Conservation (phyloP, 2,113 vertebrate species). For the Sula dactylatra region DNA sequence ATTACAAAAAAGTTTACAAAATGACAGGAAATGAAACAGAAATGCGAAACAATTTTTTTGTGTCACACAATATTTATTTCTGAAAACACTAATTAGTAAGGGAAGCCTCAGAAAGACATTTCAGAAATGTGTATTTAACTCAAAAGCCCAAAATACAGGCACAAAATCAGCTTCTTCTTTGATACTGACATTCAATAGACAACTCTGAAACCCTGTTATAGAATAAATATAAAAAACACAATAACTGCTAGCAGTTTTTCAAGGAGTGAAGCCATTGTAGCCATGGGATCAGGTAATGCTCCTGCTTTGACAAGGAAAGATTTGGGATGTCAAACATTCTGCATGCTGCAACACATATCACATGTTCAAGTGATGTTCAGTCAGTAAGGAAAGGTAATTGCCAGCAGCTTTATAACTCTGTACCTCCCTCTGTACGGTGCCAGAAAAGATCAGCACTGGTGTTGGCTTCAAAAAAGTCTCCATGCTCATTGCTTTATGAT, state of each 20-base stretch:
- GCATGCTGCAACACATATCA: neutral
- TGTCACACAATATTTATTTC: constrained; percentile 9
- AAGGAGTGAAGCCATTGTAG: neutral
- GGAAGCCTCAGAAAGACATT: neutral
- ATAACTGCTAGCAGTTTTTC: neutral
- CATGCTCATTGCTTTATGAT: neutral
- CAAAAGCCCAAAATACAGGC: neutral
- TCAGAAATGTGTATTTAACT: neutral
- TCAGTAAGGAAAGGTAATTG: neutral
- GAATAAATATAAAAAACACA: neutral
- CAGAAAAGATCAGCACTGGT: neutral
- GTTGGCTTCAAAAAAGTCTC: neutral
- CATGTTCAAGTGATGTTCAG: neutral
- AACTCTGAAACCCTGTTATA: neutral
- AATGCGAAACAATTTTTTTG: neutral
- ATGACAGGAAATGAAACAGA: neutral
- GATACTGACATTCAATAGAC: neutral
- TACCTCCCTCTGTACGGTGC: neutral
- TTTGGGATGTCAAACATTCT: neutral
- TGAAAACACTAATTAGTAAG: constrained; percentile 4
- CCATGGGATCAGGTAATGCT: neutral
- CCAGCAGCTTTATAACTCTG: neutral
- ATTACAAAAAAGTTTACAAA: neutral
- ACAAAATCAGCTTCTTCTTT: neutral
- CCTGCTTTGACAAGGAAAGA: neutral